A percentile compares a stretch with the other conserved stretches of the same genome.
phyloP scores from a whole-genome alignment of 2,888 invertebrate genomes.

The Catocala nupta region DNA sequence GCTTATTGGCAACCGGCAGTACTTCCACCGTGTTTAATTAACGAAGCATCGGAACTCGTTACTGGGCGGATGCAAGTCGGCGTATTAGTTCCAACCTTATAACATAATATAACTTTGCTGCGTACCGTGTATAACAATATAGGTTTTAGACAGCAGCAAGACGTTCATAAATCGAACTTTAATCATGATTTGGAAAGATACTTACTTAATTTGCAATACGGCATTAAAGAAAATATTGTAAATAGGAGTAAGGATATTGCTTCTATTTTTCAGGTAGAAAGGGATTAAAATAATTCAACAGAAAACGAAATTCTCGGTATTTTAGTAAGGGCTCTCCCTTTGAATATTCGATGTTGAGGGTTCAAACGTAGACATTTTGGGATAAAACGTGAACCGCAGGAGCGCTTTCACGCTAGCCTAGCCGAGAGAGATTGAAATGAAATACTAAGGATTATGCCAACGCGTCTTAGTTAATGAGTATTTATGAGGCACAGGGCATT shows the following conservation, averaged over 20 bases:
- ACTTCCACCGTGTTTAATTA: not conserved
- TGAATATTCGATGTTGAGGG: constrained; percentile 7
- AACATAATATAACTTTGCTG: constrained; percentile 4
- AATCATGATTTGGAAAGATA: constrained; percentile 30
- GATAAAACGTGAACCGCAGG: not conserved
- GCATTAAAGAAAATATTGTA: not conserved
- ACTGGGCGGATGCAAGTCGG: not conserved
- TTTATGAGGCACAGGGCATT: not conserved
- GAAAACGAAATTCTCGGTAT: not conserved
- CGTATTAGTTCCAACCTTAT: too few species aligned
- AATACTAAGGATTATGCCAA: too few species aligned
- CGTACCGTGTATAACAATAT: too few species aligned
- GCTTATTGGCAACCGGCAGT: not conserved
- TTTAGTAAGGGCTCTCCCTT: constrained; percentile 3
- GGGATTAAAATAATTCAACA: constrained; percentile 1
- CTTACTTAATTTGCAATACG: constrained; percentile 16
- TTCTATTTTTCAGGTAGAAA: too few species aligned
- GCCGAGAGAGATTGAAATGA: too few species aligned
- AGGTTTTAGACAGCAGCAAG: too few species aligned
- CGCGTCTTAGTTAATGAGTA: not conserved
- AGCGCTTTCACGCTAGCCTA: not conserved
- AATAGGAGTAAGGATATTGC: not conserved
- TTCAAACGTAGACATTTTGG: constrained; percentile 6
- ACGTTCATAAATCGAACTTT: too few species aligned
- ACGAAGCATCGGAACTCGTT: not conserved